Evolutionary conservation across 1,140 invertebrate genomes (phyloP).

Genomic region (Chymomyza costata): DNA sequence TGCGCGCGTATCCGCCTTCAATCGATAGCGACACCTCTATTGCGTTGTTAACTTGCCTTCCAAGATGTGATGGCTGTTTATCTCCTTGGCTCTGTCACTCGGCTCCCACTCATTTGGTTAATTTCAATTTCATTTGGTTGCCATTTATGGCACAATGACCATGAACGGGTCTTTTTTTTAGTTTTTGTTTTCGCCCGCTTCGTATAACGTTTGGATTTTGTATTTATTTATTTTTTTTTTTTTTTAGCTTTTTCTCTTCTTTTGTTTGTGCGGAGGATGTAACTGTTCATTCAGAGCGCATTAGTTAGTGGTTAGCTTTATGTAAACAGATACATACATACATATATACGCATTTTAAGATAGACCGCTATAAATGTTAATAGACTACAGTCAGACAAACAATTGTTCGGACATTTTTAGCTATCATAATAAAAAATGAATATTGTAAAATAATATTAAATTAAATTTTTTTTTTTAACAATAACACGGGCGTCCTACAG

Average conservation of each 20-base stretch:
- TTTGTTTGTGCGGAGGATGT: slow-evolving; percentile 53
- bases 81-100: slow-evolving; percentile 32
- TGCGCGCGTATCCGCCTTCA: slow-evolving; percentile 68
- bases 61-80: slow-evolving; percentile 21
- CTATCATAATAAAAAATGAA: no score
- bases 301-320: no score
- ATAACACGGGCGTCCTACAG: no score
- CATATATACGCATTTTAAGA: no score
- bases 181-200: slow-evolving; percentile 11
- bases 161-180: slow-evolving; percentile 59
- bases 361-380: no score
- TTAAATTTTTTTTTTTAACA: no score
- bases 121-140: slow-evolving; percentile 71
- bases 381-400: no score
- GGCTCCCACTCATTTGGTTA: slow-evolving; percentile 71
- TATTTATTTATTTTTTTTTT: slow-evolving; percentile 23
- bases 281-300: slow-evolving; percentile 58
- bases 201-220: no score
- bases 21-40: slow-evolving; percentile 28
- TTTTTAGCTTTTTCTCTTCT: not conserved
- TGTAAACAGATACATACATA: no score
- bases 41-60: slow-evolving; percentile 55
- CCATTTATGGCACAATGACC: slow-evolving; percentile 72
- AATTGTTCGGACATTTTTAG: no score
- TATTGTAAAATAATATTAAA: no score